phyloP scores from a whole-genome alignment of 2,797 vertebrate genomes.

The Emys orbicularis region DNA sequence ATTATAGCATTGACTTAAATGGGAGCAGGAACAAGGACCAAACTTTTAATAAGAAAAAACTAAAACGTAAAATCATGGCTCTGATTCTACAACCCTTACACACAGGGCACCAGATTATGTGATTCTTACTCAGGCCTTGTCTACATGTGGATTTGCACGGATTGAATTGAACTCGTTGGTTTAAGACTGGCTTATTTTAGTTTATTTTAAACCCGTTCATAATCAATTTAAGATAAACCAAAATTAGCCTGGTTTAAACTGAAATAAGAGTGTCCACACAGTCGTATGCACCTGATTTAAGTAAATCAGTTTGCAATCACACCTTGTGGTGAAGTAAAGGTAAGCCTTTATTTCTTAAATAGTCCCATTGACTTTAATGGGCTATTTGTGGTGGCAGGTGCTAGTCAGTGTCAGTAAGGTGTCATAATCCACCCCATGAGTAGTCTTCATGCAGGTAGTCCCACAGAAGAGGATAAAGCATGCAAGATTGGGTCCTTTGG shows the following conservation, averaged over 20 bases:
- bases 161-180: conserved; percentile 3
- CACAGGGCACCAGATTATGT: not conserved
- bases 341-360: not conserved
- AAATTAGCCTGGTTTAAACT: conserved; percentile 1
- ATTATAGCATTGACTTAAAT: not conserved
- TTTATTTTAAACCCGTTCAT: not conserved
- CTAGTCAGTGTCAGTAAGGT: not conserved
- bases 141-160: not conserved
- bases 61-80: not conserved
- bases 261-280: conserved; percentile 21
- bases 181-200: not conserved
- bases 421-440: not conserved
- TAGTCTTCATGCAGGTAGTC: not conserved
- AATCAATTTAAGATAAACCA: not conserved
- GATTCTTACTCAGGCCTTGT: not conserved
- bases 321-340: not conserved
- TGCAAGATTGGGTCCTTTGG: not conserved
- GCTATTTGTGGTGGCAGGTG: not conserved
- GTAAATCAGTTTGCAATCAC: conserved; percentile 28
- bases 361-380: not conserved
- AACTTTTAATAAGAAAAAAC: not conserved
- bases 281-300: conserved; percentile 22
- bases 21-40: conserved; percentile 1
- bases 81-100: not conserved
- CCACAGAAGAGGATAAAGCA: conserved; percentile 10